These are phyloP conservation scores for Cottus gobio DNA, from an alignment of 2,113 vertebrate species.

Conservation along the genomic window DNA sequence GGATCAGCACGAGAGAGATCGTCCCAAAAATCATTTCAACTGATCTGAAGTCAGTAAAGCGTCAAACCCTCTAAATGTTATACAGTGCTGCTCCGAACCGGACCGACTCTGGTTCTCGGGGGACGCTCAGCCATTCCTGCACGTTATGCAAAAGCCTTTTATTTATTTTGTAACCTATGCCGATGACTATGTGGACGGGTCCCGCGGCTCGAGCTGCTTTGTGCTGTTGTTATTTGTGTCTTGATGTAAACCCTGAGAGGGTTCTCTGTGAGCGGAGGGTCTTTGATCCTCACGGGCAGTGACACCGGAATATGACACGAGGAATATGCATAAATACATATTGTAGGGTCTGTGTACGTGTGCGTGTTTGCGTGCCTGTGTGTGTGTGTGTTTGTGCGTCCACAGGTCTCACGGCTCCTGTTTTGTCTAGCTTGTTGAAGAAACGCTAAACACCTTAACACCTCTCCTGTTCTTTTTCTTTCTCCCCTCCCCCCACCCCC, in stretches of 20 bases:
- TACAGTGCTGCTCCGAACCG: too few relatives aligned
- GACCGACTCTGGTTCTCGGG: too few relatives aligned
- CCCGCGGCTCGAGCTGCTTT: not conserved
- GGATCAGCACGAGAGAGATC: not conserved
- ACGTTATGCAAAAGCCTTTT: not conserved
- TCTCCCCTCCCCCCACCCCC: too few relatives aligned
- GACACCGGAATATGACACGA: constrained; percentile 17
- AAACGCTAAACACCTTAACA: not conserved
- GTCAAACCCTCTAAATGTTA: not conserved
- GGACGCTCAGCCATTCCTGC: too few relatives aligned
- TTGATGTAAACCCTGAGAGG: not conserved
- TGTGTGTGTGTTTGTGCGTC: too few relatives aligned
- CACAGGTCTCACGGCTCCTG: not conserved
- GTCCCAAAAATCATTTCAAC: not conserved
- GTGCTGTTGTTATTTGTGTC: not conserved
- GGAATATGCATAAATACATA: constrained; percentile 28
- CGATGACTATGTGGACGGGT: not conserved
- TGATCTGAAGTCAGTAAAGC: not conserved
- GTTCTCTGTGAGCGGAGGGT: not conserved
- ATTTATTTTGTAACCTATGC: not conserved
- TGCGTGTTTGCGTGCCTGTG: not conserved
- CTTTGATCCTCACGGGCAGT: constrained; percentile 14
- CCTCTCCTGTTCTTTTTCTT: not conserved
- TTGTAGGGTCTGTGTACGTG: not conserved
- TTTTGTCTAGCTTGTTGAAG: not conserved